A percentile compares a stretch with the other conserved stretches of the same genome.
Conservation (phyloP, 2,888 invertebrate species). For the Drosophila atripex region DNA sequence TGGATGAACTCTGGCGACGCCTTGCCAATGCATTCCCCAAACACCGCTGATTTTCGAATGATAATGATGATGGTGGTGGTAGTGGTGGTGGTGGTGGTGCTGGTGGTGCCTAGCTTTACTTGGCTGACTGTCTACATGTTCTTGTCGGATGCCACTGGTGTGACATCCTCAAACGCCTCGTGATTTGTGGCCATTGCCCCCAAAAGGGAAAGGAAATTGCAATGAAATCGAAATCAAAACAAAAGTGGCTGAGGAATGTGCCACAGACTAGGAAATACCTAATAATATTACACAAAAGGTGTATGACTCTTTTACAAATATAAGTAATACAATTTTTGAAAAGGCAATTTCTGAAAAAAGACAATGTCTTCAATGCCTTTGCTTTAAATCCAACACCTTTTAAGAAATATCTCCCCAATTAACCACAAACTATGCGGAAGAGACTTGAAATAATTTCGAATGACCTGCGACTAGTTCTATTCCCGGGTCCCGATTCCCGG, state of each 20-base stretch:
- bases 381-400: not conserved
- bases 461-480: constrained; percentile 66
- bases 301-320: not conserved
- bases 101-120: constrained; percentile 11
- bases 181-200: constrained; percentile 71
- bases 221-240: constrained; percentile 76
- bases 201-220: constrained; percentile 41
- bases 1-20: constrained; percentile 59
- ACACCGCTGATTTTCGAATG: constrained; percentile 30
- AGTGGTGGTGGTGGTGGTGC: constrained; percentile 11
- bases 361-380: not conserved
- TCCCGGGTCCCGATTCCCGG: constrained; percentile 46
- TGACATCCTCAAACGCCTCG: constrained; percentile 63
- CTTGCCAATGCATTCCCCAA: constrained; percentile 61
- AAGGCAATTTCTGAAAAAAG: not conserved
- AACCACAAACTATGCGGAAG: constrained; percentile 80
- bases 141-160: constrained; percentile 69
- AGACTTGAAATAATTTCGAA: constrained; percentile 67
- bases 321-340: not conserved
- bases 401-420: constrained; percentile 11
- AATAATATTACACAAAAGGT: constrained; percentile 2
- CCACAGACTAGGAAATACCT: not conserved
- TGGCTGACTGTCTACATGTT: constrained; percentile 52
- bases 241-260: constrained; percentile 29
- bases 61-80: constrained; percentile 21